Conservation (phyloP, 2,113 vertebrate species). For the Semnopithecus entellus region DNA sequence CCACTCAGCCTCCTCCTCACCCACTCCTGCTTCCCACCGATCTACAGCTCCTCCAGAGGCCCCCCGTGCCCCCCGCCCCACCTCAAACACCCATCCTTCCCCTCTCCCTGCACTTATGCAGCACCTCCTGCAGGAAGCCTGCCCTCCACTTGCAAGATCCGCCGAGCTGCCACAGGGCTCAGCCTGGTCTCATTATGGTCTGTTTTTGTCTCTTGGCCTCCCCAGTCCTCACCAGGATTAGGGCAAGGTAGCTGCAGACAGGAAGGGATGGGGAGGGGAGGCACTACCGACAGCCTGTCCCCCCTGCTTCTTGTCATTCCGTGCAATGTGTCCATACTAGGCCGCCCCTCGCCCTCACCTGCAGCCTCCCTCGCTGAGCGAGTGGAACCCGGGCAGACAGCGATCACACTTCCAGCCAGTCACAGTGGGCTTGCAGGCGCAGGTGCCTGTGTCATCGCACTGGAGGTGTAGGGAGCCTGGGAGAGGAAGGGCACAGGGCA, state of each 20-base stretch:
- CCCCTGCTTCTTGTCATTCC: accelerated
- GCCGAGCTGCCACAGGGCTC: background rate
- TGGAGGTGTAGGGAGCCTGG: conserved; percentile 90
- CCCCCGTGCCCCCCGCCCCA: background rate
- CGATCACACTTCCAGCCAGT: conserved; percentile 93
- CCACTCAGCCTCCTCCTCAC: background rate
- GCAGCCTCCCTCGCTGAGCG: conserved; percentile 93
- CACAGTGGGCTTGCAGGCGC: conserved; percentile 88
- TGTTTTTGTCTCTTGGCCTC: background rate
- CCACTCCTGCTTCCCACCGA: background rate
- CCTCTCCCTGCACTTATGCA: no score
- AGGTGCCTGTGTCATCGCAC: conserved; percentile 88
- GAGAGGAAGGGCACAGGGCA: background rate
- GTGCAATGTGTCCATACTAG: background rate
- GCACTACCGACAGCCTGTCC: accelerated
- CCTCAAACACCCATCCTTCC: background rate
- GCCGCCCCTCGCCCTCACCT: conserved; percentile 84
- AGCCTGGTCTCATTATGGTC: background rate
- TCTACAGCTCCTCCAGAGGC: background rate
- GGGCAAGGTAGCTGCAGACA: accelerated
- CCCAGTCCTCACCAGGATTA: background rate
- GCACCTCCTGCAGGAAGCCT: background rate
- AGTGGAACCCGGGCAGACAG: conserved; percentile 92
- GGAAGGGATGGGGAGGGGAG: no score
- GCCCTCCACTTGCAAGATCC: background rate